These are phyloP conservation scores for Odontocolon sp. DNA, from an alignment of 2,888 invertebrate genomes.

Conservation along the genomic window DNA sequence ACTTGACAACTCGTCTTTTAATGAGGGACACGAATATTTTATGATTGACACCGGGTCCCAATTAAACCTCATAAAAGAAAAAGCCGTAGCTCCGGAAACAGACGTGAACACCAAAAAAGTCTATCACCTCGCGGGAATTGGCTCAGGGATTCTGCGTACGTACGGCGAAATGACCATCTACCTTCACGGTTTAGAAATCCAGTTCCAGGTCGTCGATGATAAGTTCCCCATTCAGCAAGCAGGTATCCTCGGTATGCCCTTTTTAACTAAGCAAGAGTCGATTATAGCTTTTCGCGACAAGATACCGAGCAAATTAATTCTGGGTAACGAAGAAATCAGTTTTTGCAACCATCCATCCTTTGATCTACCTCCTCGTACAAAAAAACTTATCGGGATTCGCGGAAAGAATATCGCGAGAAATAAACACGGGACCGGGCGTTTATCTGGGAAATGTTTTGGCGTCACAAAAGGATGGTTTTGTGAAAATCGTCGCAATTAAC, in stretches of 20 bases:
- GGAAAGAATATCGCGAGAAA: background rate
- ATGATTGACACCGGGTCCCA: slow-evolving; percentile 29
- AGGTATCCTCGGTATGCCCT: slow-evolving; percentile 27
- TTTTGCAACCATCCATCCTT: slow-evolving; percentile 9
- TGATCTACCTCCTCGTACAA: slow-evolving; percentile 29
- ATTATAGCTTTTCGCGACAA: slow-evolving; percentile 10
- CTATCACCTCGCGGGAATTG: slow-evolving; percentile 29
- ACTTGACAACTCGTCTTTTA: background rate
- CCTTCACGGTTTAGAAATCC: background rate
- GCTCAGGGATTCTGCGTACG: slow-evolving; percentile 24
- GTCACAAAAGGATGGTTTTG: slow-evolving; percentile 11
- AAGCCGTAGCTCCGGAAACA: background rate
- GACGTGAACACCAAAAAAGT: background rate
- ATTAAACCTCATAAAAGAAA: slow-evolving; percentile 13
- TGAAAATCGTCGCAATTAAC: slow-evolving; percentile 42
- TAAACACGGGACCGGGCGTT: slow-evolving; percentile 31
- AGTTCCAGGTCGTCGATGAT: slow-evolving; percentile 32
- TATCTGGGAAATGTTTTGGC: slow-evolving; percentile 20
- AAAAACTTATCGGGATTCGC: slow-evolving; percentile 24
- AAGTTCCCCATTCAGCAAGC: slow-evolving; percentile 15
- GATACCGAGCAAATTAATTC: background rate
- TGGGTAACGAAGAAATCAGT: background rate
- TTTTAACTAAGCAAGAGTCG: slow-evolving; percentile 11
- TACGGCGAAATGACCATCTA: background rate
- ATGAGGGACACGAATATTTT: slow-evolving; percentile 10